These are phyloP conservation scores for Terebella lapidaria DNA, from an alignment of 2,888 invertebrate genomes.

Conservation along the genomic window DNA sequence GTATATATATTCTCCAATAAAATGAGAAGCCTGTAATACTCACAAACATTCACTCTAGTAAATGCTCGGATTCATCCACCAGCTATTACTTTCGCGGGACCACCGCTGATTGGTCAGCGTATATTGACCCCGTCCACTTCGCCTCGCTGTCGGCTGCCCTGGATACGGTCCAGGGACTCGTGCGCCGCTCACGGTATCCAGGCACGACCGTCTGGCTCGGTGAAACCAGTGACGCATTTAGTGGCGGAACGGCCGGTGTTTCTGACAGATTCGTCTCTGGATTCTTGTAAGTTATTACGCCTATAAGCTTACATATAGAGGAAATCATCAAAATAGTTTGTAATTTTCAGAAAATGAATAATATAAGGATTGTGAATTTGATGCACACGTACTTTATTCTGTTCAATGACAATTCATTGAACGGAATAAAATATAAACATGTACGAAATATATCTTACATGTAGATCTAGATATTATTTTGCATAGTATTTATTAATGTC, in stretches of 20 bases:
- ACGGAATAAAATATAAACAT: no score
- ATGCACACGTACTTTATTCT: no score
- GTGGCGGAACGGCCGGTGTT: slow-evolving; percentile 9
- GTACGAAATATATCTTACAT: no score
- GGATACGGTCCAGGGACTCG: not conserved
- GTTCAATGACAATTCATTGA: no score
- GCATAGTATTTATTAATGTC: no score
- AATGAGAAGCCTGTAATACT: no score
- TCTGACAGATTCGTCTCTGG: slow-evolving; percentile 14
- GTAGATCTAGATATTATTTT: no score
- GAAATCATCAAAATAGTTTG: not conserved
- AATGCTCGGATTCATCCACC: no score
- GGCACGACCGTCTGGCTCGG: slow-evolving; percentile 8
- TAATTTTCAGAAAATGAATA: no score
- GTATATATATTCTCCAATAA: no score
- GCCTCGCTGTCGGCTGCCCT: not conserved
- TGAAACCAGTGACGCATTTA: slow-evolving; percentile 12
- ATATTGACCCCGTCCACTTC: slow-evolving; percentile 9
- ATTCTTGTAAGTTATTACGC: slow-evolving; percentile 13
- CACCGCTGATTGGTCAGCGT: slow-evolving; percentile 7
- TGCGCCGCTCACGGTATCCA: not conserved
- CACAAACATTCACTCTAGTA: no score
- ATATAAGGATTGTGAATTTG: no score
- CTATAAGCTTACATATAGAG: slow-evolving; percentile 39
- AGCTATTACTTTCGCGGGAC: slow-evolving; percentile 14